These are phyloP conservation scores for Mustela lutreola DNA, from an alignment of 2,113 vertebrate species.

Conservation along the genomic window DNA sequence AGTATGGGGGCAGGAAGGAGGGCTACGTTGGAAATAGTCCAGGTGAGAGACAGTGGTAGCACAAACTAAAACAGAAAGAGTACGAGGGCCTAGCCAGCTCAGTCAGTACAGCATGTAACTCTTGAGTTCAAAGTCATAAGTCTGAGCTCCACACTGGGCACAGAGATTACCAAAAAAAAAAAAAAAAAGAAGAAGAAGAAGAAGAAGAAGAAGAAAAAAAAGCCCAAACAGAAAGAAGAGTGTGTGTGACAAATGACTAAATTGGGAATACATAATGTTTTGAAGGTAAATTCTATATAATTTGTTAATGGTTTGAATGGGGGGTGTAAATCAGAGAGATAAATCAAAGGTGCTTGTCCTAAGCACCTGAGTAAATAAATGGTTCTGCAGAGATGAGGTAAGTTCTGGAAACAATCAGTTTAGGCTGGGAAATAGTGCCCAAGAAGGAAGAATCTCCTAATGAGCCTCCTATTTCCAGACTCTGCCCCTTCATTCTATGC, in stretches of 20 bases:
- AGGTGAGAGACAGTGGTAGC: not conserved
- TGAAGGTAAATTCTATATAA: not conserved
- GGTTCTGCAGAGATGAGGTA: not conserved
- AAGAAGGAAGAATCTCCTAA: not conserved
- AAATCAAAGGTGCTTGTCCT: not conserved
- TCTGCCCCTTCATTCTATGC: not conserved
- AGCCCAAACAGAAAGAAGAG: not conserved
- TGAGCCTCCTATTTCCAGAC: not conserved
- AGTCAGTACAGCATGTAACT: not conserved
- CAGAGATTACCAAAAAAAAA: not conserved
- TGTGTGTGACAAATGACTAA: not conserved
- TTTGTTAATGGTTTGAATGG: not conserved
- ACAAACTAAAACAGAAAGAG: not conserved
- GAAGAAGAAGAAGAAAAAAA: too few species aligned
- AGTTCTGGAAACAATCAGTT: constrained; percentile 17
- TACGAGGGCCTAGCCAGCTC: not conserved
- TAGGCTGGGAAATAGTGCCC: not conserved
- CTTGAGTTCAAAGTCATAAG: not conserved
- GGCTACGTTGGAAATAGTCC: not conserved
- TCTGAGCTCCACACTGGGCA: not conserved
- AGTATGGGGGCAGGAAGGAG: not conserved
- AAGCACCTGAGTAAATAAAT: not conserved
- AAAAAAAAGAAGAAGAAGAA: not conserved
- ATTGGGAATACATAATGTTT: not conserved
- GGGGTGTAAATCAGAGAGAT: not conserved